phyloP scores from a whole-genome alignment of 2,888 invertebrate species.

The Therioaphis trifolii region DNA sequence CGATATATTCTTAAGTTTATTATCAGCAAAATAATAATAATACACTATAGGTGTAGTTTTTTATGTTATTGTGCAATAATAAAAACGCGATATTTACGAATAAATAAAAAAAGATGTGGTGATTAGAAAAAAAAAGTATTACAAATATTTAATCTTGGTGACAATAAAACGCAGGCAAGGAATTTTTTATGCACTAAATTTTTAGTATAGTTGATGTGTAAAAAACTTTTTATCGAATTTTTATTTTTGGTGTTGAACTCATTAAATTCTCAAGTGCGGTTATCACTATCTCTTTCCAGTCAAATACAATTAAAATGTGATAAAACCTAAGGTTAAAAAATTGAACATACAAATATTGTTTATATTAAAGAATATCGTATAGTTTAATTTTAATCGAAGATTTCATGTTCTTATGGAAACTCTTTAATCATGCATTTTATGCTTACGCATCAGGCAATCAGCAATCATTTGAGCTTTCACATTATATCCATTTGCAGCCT shows the following conservation, averaged over 20 bases:
- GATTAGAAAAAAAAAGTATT: neutral
- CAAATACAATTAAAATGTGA: neutral
- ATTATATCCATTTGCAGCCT: neutral
- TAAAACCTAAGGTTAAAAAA: neutral
- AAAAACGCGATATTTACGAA: neutral
- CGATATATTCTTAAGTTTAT: neutral
- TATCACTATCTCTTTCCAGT: neutral
- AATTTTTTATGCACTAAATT: neutral
- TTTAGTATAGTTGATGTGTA: neutral
- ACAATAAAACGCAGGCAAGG: neutral
- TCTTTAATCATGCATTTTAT: neutral
- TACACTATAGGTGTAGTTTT: neutral
- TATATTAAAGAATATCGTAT: neutral
- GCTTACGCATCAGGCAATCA: neutral
- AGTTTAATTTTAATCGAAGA: neutral
- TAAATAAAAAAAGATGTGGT: neutral
- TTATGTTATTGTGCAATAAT: constrained; percentile 7
- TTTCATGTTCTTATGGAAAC: neutral
- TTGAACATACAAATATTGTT: neutral
- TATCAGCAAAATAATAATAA: constrained; percentile 9
- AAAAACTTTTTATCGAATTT: neutral
- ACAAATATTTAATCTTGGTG: constrained; percentile 1
- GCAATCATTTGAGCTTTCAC: constrained; percentile 19
- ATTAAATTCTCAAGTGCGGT: neutral
- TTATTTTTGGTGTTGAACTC: neutral